Evolutionary conservation across 2,113 vertebrate genomes (phyloP), one percentile per base, ranked within the genome.

Genomic region (Octodon degus): DNA sequence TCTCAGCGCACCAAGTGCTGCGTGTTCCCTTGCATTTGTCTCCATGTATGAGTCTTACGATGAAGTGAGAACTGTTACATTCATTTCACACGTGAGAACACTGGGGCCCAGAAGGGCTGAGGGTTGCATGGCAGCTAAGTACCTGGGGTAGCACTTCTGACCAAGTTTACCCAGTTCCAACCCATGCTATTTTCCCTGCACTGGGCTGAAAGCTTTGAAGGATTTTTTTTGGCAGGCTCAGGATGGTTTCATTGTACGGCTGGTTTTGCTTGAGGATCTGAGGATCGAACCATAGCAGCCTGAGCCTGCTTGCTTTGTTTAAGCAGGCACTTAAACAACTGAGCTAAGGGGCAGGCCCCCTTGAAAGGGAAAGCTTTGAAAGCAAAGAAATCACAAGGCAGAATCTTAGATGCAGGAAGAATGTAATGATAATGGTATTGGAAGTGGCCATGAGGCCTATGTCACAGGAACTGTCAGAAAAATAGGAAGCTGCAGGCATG

Each of bases 1-100:
- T 8, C 62, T 1, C n/a, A 24, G 40, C 0, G 60, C 0, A 12
- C n/a, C 32, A 55, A 37, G 1, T 30, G 5, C 14, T 50, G 20
- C 5, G 0, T n/a, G 9, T 9, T 58, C 5, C 37, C 25, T 50
- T 70, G 37, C 0, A 7, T 32, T 11, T n/a, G 37, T 90, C 58
- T 77, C 7, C 32, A 12, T 7, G 40, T 14, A 7, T 34, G 60
- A 89, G 16, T n/a, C 47, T 74, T 20, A 58, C 32, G 58, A 27
- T 37, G 67, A 22, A 87, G 55, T 37, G 5, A 84, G 55, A 83
- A 67, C 11, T 3, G 8, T 60, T 72, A 1, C 14, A 55, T 76
- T 90, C 82, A 0, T 34, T 93, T 84, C 43, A 65, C 22, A 14
- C 0, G 16, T 47, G 19, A 87, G 19, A 86, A 86, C 89, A 7